These are phyloP conservation scores for Panorpa germanica DNA, from an alignment of 2,888 invertebrate species.

Conservation along the genomic window DNA sequence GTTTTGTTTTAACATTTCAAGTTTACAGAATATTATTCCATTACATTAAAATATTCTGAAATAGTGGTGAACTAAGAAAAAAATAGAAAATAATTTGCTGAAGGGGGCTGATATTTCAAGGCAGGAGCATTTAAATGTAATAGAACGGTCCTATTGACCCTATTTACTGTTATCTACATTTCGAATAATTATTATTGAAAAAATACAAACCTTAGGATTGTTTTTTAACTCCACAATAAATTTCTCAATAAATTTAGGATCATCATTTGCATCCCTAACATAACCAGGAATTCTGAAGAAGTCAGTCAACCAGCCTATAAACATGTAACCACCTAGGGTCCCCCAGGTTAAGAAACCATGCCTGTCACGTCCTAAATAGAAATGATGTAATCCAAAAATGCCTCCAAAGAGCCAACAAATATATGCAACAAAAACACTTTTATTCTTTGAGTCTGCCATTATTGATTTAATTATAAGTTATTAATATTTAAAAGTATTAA, in stretches of 20 bases:
- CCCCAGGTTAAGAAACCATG: slow-evolving; percentile 86
- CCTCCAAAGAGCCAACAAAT: slow-evolving; percentile 78
- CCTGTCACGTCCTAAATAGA: slow-evolving; percentile 72
- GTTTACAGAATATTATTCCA: too few relatives aligned
- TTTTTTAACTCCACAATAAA: slow-evolving; percentile 39
- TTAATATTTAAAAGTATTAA: too few relatives aligned
- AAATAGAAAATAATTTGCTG: too few relatives aligned
- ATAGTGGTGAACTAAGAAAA: too few relatives aligned
- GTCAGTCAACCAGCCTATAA: slow-evolving; percentile 76
- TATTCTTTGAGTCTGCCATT: slow-evolving; percentile 20
- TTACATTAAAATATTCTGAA: too few relatives aligned
- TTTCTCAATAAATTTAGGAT: slow-evolving; percentile 42
- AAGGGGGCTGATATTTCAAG: too few relatives aligned
- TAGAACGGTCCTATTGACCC: too few relatives aligned
- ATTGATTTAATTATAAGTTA: too few relatives aligned
- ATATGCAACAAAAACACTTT: slow-evolving; percentile 53
- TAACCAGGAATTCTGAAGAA: slow-evolving; percentile 69
- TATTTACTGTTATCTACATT: too few relatives aligned
- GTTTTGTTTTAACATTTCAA: too few relatives aligned
- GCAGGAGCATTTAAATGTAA: too few relatives aligned
- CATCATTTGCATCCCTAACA: slow-evolving; percentile 63
- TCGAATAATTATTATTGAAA: too few relatives aligned
- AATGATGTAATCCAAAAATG: slow-evolving; percentile 73
- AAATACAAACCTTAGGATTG: slow-evolving; percentile 44
- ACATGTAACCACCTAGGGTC: slow-evolving; percentile 64